Percentiles rank a stretch among this genome's conserved stretches.
Evolutionary conservation across 2,113 vertebrate species (phyloP).

Genomic region (Lepidothrix coronata): DNA sequence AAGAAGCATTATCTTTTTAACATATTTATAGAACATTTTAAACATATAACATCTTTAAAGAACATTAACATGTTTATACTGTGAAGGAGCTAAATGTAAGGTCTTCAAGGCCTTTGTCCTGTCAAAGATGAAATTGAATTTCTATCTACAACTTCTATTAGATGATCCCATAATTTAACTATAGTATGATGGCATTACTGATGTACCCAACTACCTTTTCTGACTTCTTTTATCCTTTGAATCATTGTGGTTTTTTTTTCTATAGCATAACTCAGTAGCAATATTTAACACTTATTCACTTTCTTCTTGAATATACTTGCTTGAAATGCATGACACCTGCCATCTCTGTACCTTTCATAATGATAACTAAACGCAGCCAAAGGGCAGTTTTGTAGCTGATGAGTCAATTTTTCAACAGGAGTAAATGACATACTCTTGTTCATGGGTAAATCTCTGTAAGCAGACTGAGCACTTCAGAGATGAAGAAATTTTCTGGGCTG

Average conservation of each 20-base stretch:
- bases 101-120: neutral
- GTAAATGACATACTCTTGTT: neutral
- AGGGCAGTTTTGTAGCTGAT: slow-evolving; percentile 5
- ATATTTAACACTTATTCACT: neutral
- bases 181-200: neutral
- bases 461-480: neutral
- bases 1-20: neutral
- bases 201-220: neutral
- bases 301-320: neutral
- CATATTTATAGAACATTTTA: neutral
- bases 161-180: neutral
- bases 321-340: neutral
- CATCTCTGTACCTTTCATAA: neutral
- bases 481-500: neutral
- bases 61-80: neutral
- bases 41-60: neutral
- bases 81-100: neutral
- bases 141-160: neutral
- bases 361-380: slow-evolving; percentile 6
- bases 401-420: slow-evolving; percentile 13
- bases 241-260: neutral
- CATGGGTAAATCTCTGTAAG: neutral
- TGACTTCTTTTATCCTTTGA: neutral
- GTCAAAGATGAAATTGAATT: neutral
- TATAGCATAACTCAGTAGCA: neutral